phyloP scores from a whole-genome alignment of 2,113 vertebrate species.

The Triplophysa tibetana region DNA sequence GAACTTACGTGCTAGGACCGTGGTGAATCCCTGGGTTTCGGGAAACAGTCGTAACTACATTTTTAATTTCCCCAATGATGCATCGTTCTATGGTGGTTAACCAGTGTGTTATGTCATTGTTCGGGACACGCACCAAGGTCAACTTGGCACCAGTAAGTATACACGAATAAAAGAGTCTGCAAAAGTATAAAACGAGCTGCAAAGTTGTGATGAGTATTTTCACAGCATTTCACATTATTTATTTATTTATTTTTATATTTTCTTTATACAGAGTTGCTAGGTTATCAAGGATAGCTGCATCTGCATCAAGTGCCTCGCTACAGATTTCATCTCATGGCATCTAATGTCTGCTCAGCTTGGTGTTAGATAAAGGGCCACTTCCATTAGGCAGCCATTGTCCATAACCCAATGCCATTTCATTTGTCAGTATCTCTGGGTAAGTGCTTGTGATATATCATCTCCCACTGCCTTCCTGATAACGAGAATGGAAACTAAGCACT shows the following conservation, averaged over 20 bases:
- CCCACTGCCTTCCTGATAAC: conserved; percentile 46
- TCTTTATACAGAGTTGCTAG: conserved; percentile 34
- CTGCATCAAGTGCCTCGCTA: conserved; percentile 38
- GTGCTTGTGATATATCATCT: conserved; percentile 54
- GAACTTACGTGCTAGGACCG: too few relatives aligned
- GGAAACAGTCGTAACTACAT: too few relatives aligned
- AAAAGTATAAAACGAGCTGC: background rate
- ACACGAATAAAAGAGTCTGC: background rate
- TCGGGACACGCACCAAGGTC: too few relatives aligned
- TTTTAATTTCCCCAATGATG: too few relatives aligned
- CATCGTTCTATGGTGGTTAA: too few relatives aligned
- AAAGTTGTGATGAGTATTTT: background rate
- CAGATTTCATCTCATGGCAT: conserved; percentile 49
- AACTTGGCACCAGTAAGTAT: background rate
- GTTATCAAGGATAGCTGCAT: conserved; percentile 44
- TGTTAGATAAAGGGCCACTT: conserved; percentile 42
- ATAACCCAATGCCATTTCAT: conserved; percentile 53
- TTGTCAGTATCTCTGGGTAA: conserved; percentile 51
- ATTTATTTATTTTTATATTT: too few relatives aligned
- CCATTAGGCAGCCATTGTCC: conserved; percentile 54
- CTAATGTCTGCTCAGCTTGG: conserved; percentile 37
- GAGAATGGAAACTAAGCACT: conserved; percentile 53
- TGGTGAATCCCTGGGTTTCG: too few relatives aligned
- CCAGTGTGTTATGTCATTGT: too few relatives aligned
- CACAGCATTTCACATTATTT: background rate